A percentile compares a stretch with the other conserved stretches of the same genome.
These are phyloP conservation scores for Euwallacea similis DNA, from an alignment of 1,140 invertebrate genomes.

Conservation along the genomic window DNA sequence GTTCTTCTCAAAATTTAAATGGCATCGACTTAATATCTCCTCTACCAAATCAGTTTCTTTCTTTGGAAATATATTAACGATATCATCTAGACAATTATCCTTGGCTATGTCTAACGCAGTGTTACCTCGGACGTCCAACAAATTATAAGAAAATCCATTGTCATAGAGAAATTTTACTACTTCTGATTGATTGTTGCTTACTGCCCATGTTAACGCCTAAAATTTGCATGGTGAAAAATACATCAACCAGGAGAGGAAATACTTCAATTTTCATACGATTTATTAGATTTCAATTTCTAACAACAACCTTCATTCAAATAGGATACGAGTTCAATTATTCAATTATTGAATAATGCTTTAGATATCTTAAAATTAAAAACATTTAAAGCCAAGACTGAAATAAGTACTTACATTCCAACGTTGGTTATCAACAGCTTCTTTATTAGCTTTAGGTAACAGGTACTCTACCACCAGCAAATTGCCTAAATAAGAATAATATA, in stretches of 20 bases:
- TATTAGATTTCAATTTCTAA: not conserved
- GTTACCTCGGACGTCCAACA: slow-evolving; percentile 54
- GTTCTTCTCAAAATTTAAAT: slow-evolving; percentile 35
- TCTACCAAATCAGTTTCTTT: slow-evolving; percentile 32
- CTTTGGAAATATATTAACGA: slow-evolving; percentile 53
- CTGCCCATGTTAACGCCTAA: slow-evolving; percentile 57
- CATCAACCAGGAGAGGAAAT: no score
- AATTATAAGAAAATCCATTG: slow-evolving; percentile 48
- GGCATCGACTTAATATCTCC: slow-evolving; percentile 13
- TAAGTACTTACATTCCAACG: slow-evolving; percentile 52
- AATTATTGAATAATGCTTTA: no score
- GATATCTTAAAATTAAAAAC: no score
- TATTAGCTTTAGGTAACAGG: slow-evolving; percentile 51
- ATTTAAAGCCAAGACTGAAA: no score
- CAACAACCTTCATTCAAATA: not conserved
- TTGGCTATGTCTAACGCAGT: slow-evolving; percentile 55
- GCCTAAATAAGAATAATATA: slow-evolving; percentile 38
- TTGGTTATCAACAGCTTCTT: slow-evolving; percentile 55
- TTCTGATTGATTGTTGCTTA: slow-evolving; percentile 52
- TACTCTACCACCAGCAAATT: slow-evolving; percentile 51
- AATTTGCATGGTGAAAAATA: not conserved
- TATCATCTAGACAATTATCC: slow-evolving; percentile 52
- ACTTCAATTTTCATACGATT: not conserved
- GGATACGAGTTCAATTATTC: not conserved
- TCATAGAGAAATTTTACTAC: slow-evolving; percentile 55